Evolutionary conservation across 1,140 invertebrate species (phyloP).

Genomic region (Sarcophaga peregrina): DNA sequence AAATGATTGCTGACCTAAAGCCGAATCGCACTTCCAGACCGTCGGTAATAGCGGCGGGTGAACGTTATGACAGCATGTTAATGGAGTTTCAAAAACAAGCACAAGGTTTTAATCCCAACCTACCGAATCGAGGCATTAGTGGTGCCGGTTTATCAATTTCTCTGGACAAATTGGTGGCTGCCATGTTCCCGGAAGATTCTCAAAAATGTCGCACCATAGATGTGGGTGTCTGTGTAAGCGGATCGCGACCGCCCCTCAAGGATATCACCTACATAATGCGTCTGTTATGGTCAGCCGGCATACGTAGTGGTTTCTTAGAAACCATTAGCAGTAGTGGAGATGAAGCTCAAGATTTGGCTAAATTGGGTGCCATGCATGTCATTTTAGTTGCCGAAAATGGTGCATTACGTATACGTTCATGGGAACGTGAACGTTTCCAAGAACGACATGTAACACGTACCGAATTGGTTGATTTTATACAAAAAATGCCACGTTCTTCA

Average conservation of each 20-base stretch:
- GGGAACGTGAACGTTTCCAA: conserved; percentile 73
- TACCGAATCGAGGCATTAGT: conserved; percentile 63
- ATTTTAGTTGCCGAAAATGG: conserved; percentile 76
- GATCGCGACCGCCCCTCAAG: conserved; percentile 69
- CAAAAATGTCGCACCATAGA: conserved; percentile 69
- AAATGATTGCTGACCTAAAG: conserved; percentile 61
- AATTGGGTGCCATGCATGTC: conserved; percentile 73
- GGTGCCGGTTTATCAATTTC: conserved; percentile 82
- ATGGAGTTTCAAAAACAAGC: conserved; percentile 65
- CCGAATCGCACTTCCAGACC: conserved; percentile 57
- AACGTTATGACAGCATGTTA: conserved; percentile 68
- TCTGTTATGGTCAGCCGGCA: conserved; percentile 66
- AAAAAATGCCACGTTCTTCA: conserved; percentile 64
- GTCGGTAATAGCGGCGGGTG: conserved; percentile 66
- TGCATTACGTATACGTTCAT: conserved; percentile 71
- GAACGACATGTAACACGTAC: conserved; percentile 72
- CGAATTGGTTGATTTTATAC: conserved; percentile 73
- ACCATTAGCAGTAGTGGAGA: conserved; percentile 64
- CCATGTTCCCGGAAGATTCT: conserved; percentile 64
- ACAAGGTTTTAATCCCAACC: conserved; percentile 58
- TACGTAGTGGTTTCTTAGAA: conserved; percentile 66
- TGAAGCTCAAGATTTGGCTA: conserved; percentile 76
- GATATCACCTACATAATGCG: conserved; percentile 72
- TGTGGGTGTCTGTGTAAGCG: conserved; percentile 75
- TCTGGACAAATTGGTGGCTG: conserved; percentile 75